Evolutionary conservation across 1,140 invertebrate genomes (phyloP), one percentile per base, ranked within the genome.

Genomic region (Sycophila sp.): DNA sequence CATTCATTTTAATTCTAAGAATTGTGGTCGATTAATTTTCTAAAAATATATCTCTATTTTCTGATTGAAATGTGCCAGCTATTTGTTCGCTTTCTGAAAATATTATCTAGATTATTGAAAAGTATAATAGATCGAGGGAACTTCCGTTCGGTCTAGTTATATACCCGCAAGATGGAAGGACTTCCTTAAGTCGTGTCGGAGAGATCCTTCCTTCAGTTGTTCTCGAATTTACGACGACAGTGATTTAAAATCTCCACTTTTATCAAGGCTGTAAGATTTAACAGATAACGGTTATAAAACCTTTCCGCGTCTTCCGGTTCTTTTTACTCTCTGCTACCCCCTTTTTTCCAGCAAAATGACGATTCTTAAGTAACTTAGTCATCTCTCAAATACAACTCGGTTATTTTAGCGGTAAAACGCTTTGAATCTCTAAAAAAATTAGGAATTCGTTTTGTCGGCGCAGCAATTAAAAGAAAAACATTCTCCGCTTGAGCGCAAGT

Each of bases 181-280:
- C n/a, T 58, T 58, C 17, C 17, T n/a, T n/a, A n/a, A n/a, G 55
- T 2, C 2, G 32, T 13, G 13, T n/a, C 22, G 19, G 8, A 10
- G 24, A 58, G 19, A 56, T 36, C 38, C 34, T 38, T 15, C 1
- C 19, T 15, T 13, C 10, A 10, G 17, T 17, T 58, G 17, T 36
- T 38, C 28, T 24, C 17, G 38, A 34, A 58, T 38, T 58, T 58
- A 38, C 32, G 53, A 8, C 17, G 55, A 15, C 55, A 58, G 32
- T 58, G 55, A 58, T 58, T 58, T 58, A 58, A 58, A 38, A 58
- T 58, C 32, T 58, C 55, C 13, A 22, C 32, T 58, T 38, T 58
- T 58, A 58, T 38, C 34, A 38, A 58, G 38, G 53, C 53, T 22
- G 30, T 36, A 19, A 56, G 53, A 34, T 58, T 58, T 58, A 58